Evolutionary conservation across 1,140 invertebrate genomes (phyloP), one percentile per base, ranked within the genome.

Genomic region (Arion vulgaris): DNA sequence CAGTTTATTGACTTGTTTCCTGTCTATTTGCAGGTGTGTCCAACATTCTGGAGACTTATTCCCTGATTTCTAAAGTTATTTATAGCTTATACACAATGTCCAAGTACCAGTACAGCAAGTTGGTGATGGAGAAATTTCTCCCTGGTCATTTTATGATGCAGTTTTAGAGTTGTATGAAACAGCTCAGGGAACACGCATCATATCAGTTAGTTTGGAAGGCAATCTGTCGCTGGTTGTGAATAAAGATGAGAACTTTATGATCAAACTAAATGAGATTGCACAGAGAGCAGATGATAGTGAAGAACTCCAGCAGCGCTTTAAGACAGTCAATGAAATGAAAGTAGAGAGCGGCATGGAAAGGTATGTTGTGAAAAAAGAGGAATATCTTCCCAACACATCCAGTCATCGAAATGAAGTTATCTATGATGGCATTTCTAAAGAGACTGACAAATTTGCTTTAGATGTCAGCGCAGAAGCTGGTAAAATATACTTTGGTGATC

Each of bases 81-180:
- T n/a, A n/a, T n/a, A n/a, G n/a, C n/a, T n/a, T n/a, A 57, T 2
- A 39, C 39, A 75, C 28, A 19, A 80, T 80, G 78, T 80, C 79
- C 32, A 68, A 79, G 66, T 84, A 57, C 51, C 62, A 79, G 39
- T 84, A 71, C 69, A 84, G 83, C 71, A 84, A 83, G 66, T 36
- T 73, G n/a, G 71, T 86, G 34, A 81, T 86, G 74, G 85, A 86
- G 49, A 83, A 84, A 39, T 72, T 71, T 68, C 71, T 86, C 45
- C 68, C 34, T 74, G 85, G 32, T 82, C 85, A 9, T 86, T 86
- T 68, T 84, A 85, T 36, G 85, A 86, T 36, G 85, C 83, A 19
- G 85, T 86, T 0, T 41, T 86, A 19, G 83, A 85, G 68, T 71
- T 86, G 19, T 86, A 86, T 77, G 85, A 86, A 66, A 79, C 78